Conservation (phyloP, 2,797 vertebrate genomes). For the Gymnoscopelus microlampas region DNA sequence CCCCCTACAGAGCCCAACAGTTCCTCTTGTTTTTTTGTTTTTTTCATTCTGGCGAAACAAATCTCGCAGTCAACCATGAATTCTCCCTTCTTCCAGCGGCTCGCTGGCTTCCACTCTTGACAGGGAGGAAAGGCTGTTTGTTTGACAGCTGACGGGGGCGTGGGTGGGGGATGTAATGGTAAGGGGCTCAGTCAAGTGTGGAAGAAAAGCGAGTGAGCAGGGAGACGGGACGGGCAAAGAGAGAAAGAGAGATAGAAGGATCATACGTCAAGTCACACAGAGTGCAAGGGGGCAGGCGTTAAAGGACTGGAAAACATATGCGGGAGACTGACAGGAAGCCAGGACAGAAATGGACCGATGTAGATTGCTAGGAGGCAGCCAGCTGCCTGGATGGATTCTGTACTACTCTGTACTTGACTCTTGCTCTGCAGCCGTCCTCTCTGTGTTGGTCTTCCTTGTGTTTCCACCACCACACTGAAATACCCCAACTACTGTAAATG, state of each 20-base stretch:
- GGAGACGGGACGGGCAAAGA: not conserved
- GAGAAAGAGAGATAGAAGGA: not conserved
- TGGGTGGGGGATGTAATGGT: slow-evolving; percentile 4
- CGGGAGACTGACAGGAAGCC: not conserved
- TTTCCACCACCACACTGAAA: slow-evolving; percentile 1
- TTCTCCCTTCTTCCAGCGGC: slow-evolving; percentile 7
- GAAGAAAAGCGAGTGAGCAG: not conserved
- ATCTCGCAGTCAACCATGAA: no score
- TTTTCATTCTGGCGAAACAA: no score
- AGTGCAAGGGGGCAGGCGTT: no score
- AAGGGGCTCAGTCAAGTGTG: slow-evolving; percentile 42
- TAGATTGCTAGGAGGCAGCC: slow-evolving; percentile 5
- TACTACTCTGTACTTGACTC: not conserved
- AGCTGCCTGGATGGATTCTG: no score
- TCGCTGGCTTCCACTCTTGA: not conserved
- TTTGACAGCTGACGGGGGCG: slow-evolving; percentile 18
- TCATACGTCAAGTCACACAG: no score
- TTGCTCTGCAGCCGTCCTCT: no score
- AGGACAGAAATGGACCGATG: not conserved
- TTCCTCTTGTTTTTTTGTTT: no score
- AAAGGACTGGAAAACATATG: not conserved
- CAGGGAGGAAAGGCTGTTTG: slow-evolving; percentile 1
- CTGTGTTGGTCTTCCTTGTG: not conserved
- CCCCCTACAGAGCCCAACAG: no score
- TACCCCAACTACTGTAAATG: no score